These are phyloP conservation scores for Pagetopsis macropterus DNA, from an alignment of 2,797 vertebrate genomes.

Conservation along the genomic window DNA sequence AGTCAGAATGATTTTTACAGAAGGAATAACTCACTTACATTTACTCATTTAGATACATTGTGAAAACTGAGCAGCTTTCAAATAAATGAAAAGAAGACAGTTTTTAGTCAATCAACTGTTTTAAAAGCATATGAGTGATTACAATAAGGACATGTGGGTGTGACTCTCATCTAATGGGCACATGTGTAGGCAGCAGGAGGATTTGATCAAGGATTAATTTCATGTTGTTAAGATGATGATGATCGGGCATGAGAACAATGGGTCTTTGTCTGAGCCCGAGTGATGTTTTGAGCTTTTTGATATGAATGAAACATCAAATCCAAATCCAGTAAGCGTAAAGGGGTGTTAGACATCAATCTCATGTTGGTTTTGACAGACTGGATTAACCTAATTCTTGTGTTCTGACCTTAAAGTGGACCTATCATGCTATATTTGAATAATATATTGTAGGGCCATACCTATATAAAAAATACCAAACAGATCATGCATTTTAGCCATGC, in stretches of 20 bases:
- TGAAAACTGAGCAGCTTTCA: constrained; percentile 36
- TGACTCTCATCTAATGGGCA: constrained; percentile 12
- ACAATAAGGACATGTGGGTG: constrained; percentile 37
- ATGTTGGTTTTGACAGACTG: constrained; percentile 59
- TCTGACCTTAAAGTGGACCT: constrained; percentile 27
- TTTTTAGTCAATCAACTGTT: constrained; percentile 43
- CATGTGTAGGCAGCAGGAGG: constrained; percentile 43
- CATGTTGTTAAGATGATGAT: constrained; percentile 35
- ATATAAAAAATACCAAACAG: too few species aligned
- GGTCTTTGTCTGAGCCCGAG: constrained; percentile 44
- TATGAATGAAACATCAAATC: constrained; percentile 47
- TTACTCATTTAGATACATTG: not conserved
- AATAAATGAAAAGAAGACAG: constrained; percentile 31
- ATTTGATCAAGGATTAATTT: constrained; percentile 67
- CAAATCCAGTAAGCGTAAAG: constrained; percentile 48
- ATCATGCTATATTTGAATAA: too few species aligned
- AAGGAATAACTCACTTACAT: not conserved
- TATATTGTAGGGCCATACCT: too few species aligned
- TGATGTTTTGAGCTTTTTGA: constrained; percentile 31
- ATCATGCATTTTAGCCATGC: too few species aligned
- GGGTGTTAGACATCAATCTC: constrained; percentile 50
- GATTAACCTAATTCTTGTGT: constrained; percentile 74
- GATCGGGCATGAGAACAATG: constrained; percentile 29
- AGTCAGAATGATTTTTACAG: not conserved
- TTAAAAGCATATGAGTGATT: constrained; percentile 35